Evolutionary conservation across 2,888 invertebrate genomes (phyloP).

Genomic region (Tromatobia lineatoria): DNA sequence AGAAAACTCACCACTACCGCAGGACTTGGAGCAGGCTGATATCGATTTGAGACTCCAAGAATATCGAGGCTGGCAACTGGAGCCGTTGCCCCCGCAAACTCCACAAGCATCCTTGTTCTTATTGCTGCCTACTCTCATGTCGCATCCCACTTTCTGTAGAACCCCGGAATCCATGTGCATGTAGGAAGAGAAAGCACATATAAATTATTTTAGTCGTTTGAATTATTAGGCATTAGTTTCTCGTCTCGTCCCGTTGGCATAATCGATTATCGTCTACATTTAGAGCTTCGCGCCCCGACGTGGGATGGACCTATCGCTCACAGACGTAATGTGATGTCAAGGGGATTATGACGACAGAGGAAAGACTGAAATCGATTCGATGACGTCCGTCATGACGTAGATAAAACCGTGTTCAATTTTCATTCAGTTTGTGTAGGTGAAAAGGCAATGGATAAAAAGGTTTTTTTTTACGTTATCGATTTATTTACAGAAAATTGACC

Average conservation of each 20-base stretch:
- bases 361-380: neutral
- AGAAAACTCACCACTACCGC: conserved; percentile 94
- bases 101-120: conserved; percentile 95
- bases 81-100: conserved; percentile 96
- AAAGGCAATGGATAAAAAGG: neutral
- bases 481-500: no score
- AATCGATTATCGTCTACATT: neutral
- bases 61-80: conserved; percentile 94
- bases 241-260: neutral
- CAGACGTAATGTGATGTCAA: conserved; percentile 16
- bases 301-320: conserved; percentile 37
- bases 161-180: conserved; percentile 67
- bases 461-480: no score
- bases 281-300: neutral
- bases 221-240: neutral
- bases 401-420: neutral
- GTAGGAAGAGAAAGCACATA: conserved; percentile 57
- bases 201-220: conserved; percentile 17
- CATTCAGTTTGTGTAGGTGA: neutral
- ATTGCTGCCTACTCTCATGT: conserved; percentile 94
- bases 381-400: conserved; percentile 24
- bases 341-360: conserved; percentile 14
- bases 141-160: conserved; percentile 96
- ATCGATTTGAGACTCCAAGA: conserved; percentile 95
- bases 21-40: conserved; percentile 95